Percentiles rank a stretch among this genome's conserved stretches.
phyloP scores from a whole-genome alignment of 2,797 vertebrate genomes.

The Spheniscus humboldti region DNA sequence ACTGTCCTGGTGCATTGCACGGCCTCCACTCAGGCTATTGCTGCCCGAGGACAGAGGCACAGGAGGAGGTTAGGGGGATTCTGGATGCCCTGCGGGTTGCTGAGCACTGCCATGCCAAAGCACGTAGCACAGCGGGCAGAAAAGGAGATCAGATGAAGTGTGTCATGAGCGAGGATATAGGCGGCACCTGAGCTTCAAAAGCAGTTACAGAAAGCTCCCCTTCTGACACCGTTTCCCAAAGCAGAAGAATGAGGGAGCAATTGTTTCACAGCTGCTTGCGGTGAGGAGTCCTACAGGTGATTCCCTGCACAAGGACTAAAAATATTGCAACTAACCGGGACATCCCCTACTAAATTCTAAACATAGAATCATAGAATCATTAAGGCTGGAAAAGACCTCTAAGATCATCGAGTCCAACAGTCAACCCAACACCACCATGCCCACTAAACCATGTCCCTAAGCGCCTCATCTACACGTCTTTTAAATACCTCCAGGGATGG shows the following conservation, averaged over 20 bases:
- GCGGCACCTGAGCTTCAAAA: neutral
- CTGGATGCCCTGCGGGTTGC: accelerated
- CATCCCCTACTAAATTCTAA: neutral
- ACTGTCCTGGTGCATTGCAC: accelerated
- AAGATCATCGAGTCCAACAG: too few relatives aligned
- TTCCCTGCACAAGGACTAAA: neutral
- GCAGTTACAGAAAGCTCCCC: neutral
- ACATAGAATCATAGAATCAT: too few relatives aligned
- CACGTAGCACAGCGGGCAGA: neutral
- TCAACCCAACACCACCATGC: too few relatives aligned
- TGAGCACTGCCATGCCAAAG: neutral
- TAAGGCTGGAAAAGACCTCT: too few relatives aligned
- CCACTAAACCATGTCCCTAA: too few relatives aligned
- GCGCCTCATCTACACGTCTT: too few relatives aligned
- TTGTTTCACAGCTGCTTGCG: neutral
- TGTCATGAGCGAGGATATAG: accelerated
- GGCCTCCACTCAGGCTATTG: accelerated
- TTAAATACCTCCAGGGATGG: too few relatives aligned
- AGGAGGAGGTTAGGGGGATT: accelerated
- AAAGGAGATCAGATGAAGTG: neutral
- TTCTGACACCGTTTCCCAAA: accelerated
- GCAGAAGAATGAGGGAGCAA: neutral
- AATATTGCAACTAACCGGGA: neutral
- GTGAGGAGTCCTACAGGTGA: neutral
- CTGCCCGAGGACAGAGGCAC: neutral